phyloP scores from a whole-genome alignment of 1,140 invertebrate species.

The Ceratosolen solmsi region DNA sequence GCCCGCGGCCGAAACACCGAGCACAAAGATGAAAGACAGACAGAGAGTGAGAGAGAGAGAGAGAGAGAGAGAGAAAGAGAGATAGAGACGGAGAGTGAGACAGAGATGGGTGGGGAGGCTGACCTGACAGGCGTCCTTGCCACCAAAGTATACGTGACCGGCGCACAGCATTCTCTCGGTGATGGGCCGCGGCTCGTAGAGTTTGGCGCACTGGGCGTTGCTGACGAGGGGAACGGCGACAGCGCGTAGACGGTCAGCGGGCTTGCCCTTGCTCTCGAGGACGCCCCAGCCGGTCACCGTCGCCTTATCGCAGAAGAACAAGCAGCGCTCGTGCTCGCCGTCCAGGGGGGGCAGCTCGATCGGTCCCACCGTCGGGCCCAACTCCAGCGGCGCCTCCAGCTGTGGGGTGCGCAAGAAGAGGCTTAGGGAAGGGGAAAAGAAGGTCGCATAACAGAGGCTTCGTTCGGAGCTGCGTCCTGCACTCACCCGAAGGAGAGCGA shows the following conservation, averaged over 20 bases:
- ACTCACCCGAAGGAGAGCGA: slow-evolving; percentile 60
- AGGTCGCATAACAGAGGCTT: too few species aligned
- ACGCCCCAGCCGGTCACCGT: slow-evolving; percentile 76
- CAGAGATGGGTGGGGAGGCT: not conserved
- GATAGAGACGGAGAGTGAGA: not conserved
- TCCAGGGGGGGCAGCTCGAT: slow-evolving; percentile 57
- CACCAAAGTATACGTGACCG: slow-evolving; percentile 75
- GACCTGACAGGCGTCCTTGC: slow-evolving; percentile 75
- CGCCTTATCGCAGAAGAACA: slow-evolving; percentile 54
- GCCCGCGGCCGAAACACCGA: not conserved
- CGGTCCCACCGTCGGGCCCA: slow-evolving; percentile 54
- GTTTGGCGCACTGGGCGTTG: slow-evolving; percentile 61
- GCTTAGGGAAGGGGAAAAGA: too few species aligned
- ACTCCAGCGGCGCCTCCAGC: slow-evolving; percentile 58
- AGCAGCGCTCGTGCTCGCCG: slow-evolving; percentile 58
- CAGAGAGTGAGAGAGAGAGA: not conserved
- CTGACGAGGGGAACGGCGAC: slow-evolving; percentile 69
- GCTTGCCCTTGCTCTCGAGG: slow-evolving; percentile 60
- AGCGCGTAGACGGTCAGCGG: slow-evolving; percentile 70
- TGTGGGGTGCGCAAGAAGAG: slow-evolving; percentile 32
- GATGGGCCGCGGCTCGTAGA: slow-evolving; percentile 66
- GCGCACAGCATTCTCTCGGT: slow-evolving; percentile 77
- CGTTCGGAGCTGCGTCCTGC: too few species aligned
- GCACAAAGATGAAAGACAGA: not conserved
- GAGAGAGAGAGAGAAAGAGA: not conserved